Conservation (phyloP, 2,797 vertebrate genomes). For the Dermochelys coriacea region DNA sequence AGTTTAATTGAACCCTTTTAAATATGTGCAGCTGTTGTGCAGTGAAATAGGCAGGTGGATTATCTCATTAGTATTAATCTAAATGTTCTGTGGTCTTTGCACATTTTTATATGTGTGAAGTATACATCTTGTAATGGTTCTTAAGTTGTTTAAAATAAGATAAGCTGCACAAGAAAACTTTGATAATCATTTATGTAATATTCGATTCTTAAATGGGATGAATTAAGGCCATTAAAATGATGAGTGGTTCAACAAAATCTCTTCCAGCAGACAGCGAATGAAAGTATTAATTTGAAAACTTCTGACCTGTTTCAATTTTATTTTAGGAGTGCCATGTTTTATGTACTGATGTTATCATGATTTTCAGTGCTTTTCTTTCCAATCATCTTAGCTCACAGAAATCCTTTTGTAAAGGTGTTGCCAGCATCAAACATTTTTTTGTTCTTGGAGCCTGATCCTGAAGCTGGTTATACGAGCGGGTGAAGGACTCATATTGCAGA, state of each 20-base stretch:
- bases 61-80: constrained; percentile 79
- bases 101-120: constrained; percentile 68
- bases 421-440: constrained; percentile 52
- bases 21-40: constrained; percentile 74
- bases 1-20: constrained; percentile 81
- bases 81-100: constrained; percentile 71
- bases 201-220: constrained; percentile 58
- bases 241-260: constrained; percentile 59
- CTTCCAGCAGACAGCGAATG: constrained; percentile 54
- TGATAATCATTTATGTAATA: constrained; percentile 62
- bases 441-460: constrained; percentile 21
- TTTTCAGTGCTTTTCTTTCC: constrained; percentile 65
- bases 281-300: constrained; percentile 69
- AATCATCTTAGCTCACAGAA: constrained; percentile 72
- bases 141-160: constrained; percentile 69
- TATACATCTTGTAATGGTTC: constrained; percentile 69
- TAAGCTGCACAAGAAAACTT: constrained; percentile 61
- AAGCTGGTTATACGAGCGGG: not conserved
- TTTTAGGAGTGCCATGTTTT: constrained; percentile 66
- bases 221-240: constrained; percentile 67
- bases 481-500: not conserved
- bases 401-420: constrained; percentile 59
- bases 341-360: constrained; percentile 51
- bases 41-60: constrained; percentile 72
- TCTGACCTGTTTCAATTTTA: constrained; percentile 70